These are phyloP conservation scores for Sminthopsis crassicaudata DNA, from an alignment of 2,113 vertebrate species.

Conservation along the genomic window DNA sequence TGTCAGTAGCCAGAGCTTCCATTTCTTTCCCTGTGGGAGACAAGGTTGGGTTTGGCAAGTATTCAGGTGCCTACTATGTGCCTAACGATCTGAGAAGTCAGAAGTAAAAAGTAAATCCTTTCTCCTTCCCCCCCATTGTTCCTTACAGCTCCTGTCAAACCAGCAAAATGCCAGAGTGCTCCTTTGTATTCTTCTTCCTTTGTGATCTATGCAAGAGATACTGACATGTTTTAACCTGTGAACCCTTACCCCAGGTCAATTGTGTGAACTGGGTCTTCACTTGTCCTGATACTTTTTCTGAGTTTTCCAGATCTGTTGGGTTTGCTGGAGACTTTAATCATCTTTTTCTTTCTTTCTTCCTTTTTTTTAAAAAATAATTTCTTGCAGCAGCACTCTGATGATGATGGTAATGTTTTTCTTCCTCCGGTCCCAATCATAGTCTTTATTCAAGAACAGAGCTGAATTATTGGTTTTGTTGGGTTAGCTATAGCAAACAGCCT, in stretches of 20 bases:
- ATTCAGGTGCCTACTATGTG: neutral
- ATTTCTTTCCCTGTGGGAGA: neutral
- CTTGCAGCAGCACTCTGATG: neutral
- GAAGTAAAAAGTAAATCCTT: neutral
- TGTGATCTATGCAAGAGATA: neutral
- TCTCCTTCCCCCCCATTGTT: neutral
- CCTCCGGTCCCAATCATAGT: fast-evolving
- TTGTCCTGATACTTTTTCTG: neutral
- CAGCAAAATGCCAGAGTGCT: neutral
- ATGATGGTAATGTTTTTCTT: neutral
- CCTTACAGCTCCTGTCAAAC: constrained; percentile 35
- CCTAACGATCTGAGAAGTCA: neutral
- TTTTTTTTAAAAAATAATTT: neutral
- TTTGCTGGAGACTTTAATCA: constrained; percentile 5
- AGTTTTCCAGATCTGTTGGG: neutral
- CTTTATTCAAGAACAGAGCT: constrained; percentile 7
- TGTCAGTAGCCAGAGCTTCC: neutral
- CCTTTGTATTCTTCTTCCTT: neutral
- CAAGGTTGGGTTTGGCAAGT: neutral
- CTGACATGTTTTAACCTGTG: neutral
- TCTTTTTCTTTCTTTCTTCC: neutral
- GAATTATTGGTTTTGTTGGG: constrained; percentile 15
- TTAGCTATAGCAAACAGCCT: neutral
- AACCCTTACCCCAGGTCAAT: neutral
- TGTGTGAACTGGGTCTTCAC: neutral